These are phyloP conservation scores for Actinemys pallida DNA, from an alignment of 2,113 vertebrate genomes.

Conservation along the genomic window DNA sequence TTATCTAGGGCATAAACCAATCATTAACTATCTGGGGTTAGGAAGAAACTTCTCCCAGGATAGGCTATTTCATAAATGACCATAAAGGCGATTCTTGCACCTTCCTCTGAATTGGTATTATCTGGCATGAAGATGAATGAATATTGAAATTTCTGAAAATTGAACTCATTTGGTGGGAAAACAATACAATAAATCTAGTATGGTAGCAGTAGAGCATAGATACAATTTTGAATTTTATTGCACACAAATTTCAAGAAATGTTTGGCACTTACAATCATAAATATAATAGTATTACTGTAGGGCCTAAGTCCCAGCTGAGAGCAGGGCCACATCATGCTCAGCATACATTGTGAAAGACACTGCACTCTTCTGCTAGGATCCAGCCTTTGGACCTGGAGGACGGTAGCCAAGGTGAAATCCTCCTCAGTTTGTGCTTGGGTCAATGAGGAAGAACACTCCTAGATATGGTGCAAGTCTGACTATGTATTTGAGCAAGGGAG, in stretches of 20 bases:
- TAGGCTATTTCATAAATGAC: not conserved
- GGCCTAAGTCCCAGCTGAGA: not conserved
- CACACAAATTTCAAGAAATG: not conserved
- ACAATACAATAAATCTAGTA: not conserved
- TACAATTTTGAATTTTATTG: not conserved
- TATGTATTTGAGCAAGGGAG: not conserved
- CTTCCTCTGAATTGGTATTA: not conserved
- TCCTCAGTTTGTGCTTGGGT: not conserved
- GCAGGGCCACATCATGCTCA: not conserved
- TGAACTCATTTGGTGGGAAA: not conserved
- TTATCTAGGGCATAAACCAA: not conserved
- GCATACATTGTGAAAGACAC: not conserved
- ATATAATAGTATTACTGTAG: too few relatives aligned
- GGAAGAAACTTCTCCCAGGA: not conserved
- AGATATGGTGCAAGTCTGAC: not conserved
- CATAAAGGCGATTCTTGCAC: not conserved
- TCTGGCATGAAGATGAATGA: not conserved
- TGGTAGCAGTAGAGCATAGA: not conserved
- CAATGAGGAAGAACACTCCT: not conserved
- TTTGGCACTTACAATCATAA: not conserved
- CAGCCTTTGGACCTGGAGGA: not conserved
- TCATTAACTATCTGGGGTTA: not conserved
- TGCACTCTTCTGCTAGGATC: not conserved
- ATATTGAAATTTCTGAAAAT: constrained; percentile 8
- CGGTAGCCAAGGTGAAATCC: not conserved